Evolutionary conservation across 30 jellyfish, hydroid and myxozoan species (phyloP), one percentile per base, ranked within the genome.

Genomic region (Chrysaora quinquecirrha): DNA sequence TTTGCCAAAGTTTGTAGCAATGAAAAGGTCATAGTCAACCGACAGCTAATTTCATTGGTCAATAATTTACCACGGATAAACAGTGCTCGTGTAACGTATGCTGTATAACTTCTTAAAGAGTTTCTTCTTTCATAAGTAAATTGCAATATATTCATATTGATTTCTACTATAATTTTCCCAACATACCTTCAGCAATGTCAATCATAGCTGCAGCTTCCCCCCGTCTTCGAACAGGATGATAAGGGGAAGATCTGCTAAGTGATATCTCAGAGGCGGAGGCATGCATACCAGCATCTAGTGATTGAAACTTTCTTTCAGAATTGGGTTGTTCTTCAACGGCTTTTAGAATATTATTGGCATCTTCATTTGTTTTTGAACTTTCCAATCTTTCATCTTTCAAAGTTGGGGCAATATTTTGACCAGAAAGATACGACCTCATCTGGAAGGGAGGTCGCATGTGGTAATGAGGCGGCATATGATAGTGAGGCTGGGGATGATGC

Each of bases 201-300:
- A 93, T 95, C 97, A 93, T 87, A 34, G 98, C 98, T 1, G 98
- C 98, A 25, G 98, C 98, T 74, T 93, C 98, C 46, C 98, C 98
- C 75, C 98, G 89, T 61, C 98, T 64, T 63, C 98, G 54, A 10
- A 93, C 98, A 0, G 98, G 98, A 73, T 93, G 98, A 46, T 93
- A 93, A 1, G 95, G 93, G 9, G 93, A 71, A 29, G 78, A 56
- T 21, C 93, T 68, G 28, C 48, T 82, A 10, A 82, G 85, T 1
- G 85, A 24, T 2, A 33, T 58, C 21, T 64, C 87, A 48, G 34
- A 21, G 28, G 72, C 87, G 43, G 87, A 72, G 75, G 22, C 63
- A 22, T 72, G 90, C 22, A 80, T 27, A 46, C 48, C 54, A 1
- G 86, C 75, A 29, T 86, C 87, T 7, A 64, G 25, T 35, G 89